Conservation (phyloP, 2,113 vertebrate species). For the Mungos mungo region DNA sequence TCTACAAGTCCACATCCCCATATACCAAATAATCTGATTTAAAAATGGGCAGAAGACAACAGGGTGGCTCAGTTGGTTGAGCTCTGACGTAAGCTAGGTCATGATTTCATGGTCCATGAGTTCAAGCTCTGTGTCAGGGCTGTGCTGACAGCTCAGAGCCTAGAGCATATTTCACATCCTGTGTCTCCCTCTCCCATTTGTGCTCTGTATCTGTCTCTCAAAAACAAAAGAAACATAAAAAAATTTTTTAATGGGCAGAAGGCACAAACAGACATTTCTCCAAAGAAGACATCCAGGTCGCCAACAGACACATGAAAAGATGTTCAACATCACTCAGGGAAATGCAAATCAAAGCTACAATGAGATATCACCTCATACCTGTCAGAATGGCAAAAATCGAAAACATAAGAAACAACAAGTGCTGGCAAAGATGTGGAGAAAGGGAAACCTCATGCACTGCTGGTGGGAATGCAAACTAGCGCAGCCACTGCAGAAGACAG, state of each 20-base stretch:
- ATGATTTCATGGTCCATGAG: too few relatives aligned
- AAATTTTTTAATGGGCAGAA: background rate
- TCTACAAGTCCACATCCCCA: background rate
- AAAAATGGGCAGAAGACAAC: background rate
- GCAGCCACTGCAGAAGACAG: background rate
- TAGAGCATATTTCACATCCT: too few relatives aligned
- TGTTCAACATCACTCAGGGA: background rate
- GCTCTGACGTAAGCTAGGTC: too few relatives aligned
- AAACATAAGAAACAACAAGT: background rate
- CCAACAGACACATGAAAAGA: background rate
- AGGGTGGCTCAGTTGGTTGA: too few relatives aligned
- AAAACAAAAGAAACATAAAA: too few relatives aligned
- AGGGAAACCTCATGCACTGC: background rate
- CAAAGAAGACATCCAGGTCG: background rate
- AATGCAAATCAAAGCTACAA: background rate
- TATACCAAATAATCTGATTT: background rate
- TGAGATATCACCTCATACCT: background rate
- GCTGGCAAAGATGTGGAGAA: background rate
- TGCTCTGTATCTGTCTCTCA: too few relatives aligned
- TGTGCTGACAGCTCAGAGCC: too few relatives aligned
- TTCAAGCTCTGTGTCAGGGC: too few relatives aligned
- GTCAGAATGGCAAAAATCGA: background rate
- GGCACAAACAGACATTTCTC: background rate
- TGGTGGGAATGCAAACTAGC: background rate
- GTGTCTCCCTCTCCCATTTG: fast-evolving